Percentiles rank a stretch among this genome's conserved stretches.
phyloP scores from a whole-genome alignment of 2,797 vertebrate species.

The Anguilla anguilla region DNA sequence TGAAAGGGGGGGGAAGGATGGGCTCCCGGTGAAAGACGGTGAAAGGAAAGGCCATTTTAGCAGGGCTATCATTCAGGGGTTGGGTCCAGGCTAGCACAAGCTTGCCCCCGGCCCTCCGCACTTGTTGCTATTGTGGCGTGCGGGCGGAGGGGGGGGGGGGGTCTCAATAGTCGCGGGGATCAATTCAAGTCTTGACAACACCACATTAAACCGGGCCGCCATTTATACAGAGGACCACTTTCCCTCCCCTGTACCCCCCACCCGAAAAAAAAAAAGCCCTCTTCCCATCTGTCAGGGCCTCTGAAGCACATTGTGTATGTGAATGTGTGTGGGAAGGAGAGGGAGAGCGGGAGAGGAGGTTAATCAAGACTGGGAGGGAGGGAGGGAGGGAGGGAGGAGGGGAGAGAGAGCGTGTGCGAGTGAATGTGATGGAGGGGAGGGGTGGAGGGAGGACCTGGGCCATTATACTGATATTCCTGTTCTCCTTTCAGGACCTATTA shows the following conservation, averaged over 20 bases:
- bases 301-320: constrained; percentile 76
- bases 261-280: constrained; percentile 65
- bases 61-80: constrained; percentile 82
- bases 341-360: constrained; percentile 71
- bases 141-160: constrained; percentile 80
- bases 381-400: constrained; percentile 69
- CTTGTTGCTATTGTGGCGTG: constrained; percentile 81
- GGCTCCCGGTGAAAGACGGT: constrained; percentile 70
- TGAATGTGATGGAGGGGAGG: constrained; percentile 73
- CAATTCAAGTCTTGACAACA: constrained; percentile 82
- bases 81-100: constrained; percentile 79
- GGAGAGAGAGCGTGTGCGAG: constrained; percentile 47
- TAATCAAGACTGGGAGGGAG: constrained; percentile 79
- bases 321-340: constrained; percentile 77
- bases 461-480: constrained; percentile 84
- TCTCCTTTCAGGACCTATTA: constrained; percentile 77
- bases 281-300: constrained; percentile 87
- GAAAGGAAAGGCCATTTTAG: constrained; percentile 77
- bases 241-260: constrained; percentile 28
- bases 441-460: constrained; percentile 55
- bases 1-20: constrained; percentile 69
- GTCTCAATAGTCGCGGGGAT: constrained; percentile 74
- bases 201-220: constrained; percentile 79
- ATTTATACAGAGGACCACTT: constrained; percentile 75
- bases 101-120: constrained; percentile 82